Conservation (phyloP, 1,140 invertebrate genomes). For the Conus ventricosus region DNA sequence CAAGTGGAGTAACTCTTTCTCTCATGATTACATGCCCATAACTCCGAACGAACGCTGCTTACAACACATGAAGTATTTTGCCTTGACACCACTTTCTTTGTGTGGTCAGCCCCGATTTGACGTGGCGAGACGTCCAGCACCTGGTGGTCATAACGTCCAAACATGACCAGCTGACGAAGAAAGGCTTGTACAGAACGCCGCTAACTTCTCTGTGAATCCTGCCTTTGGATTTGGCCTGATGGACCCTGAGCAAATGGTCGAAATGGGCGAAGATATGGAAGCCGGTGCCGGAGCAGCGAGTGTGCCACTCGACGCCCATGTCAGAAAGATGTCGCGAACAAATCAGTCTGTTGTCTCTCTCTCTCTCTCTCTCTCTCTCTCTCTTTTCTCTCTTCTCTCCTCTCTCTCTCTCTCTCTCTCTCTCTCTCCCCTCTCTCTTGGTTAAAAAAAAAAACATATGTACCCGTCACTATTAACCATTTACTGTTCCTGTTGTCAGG, state of each 20-base stretch:
- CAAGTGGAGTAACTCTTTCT: not conserved
- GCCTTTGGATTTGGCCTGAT: conserved; percentile 74
- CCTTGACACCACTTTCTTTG: not conserved
- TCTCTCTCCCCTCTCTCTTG: too few species aligned
- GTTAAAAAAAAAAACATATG: too few species aligned
- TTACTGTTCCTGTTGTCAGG: too few species aligned
- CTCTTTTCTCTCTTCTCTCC: too few species aligned
- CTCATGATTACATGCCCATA: not conserved
- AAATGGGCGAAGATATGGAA: conserved; percentile 63
- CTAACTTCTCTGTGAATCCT: conserved; percentile 66
- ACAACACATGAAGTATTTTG: too few species aligned
- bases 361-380: too few species aligned
- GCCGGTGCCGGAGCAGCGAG: conserved; percentile 65
- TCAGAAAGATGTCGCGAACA: conserved; percentile 13
- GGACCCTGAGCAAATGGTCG: conserved; percentile 67
- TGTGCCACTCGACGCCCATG: conserved; percentile 55
- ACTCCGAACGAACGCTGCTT: too few species aligned
- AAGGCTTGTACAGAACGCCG: conserved; percentile 64
- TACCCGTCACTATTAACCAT: too few species aligned
- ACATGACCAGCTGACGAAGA: conserved; percentile 66
- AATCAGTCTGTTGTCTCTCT: too few species aligned
- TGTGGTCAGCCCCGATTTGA: conserved; percentile 83
- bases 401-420: too few species aligned
- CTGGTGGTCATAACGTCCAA: conserved; percentile 89
- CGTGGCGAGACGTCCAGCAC: conserved; percentile 94